phyloP scores from a whole-genome alignment of 2,888 invertebrate genomes.

The Pseudococcus jackbeardsleyi region DNA sequence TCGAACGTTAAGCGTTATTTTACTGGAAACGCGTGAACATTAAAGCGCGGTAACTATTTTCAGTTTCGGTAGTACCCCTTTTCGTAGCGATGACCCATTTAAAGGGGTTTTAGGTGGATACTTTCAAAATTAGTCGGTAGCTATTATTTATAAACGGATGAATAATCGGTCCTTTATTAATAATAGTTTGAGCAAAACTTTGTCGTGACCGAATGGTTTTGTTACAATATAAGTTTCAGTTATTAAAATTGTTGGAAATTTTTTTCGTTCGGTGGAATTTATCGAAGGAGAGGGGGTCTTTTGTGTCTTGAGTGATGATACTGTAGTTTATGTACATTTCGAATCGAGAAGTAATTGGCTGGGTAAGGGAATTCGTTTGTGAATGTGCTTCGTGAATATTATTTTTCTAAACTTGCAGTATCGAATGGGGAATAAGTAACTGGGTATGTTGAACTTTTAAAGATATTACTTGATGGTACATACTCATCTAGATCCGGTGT shows the following conservation, averaged over 20 bases:
- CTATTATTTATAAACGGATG: slow-evolving; percentile 61
- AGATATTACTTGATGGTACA: neutral
- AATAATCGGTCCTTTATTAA: slow-evolving; percentile 64
- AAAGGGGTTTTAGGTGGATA: slow-evolving; percentile 54
- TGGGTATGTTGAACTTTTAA: neutral
- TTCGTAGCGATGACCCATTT: slow-evolving; percentile 45
- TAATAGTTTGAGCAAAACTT: slow-evolving; percentile 50
- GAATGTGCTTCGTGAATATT: too few species aligned
- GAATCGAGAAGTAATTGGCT: too few species aligned
- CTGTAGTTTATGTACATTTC: too few species aligned
- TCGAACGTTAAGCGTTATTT: slow-evolving; percentile 65
- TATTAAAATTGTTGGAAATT: slow-evolving; percentile 7
- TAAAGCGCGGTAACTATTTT: slow-evolving; percentile 58
- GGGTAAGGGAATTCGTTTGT: too few species aligned
- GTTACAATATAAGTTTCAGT: slow-evolving; percentile 48
- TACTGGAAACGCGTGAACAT: slow-evolving; percentile 60
- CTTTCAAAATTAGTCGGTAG: slow-evolving; percentile 56
- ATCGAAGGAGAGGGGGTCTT: neutral
- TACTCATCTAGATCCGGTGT: too few species aligned
- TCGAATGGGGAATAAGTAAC: too few species aligned
- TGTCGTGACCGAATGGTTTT: slow-evolving; percentile 24
- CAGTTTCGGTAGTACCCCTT: slow-evolving; percentile 64
- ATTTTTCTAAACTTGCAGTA: too few species aligned
- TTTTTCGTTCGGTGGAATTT: neutral
- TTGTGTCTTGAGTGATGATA: neutral